Evolutionary conservation across 2,113 vertebrate species (phyloP).

Genomic region (Sorex araneus): DNA sequence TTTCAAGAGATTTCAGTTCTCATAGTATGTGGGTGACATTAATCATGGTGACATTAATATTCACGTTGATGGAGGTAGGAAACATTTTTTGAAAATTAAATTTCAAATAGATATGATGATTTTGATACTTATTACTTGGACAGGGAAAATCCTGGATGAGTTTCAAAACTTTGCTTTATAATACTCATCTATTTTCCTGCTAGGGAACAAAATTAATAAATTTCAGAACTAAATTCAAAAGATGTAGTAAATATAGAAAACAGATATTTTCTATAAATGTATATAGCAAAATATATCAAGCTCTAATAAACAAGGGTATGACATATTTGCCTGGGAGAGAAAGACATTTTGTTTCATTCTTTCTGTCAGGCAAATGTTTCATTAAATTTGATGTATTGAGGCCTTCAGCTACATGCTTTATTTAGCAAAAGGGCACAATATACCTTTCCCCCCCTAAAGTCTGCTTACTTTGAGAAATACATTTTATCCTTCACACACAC

Average conservation of each 20-base stretch:
- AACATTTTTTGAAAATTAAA: conserved; percentile 60
- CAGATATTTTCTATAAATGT: neutral
- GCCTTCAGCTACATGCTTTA: conserved; percentile 35
- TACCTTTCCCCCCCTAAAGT: neutral
- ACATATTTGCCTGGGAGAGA: conserved; percentile 5
- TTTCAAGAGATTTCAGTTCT: neutral
- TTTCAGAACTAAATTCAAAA: conserved; percentile 34
- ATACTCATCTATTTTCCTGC: conserved; percentile 44
- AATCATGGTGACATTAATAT: neutral
- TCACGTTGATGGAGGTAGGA: neutral
- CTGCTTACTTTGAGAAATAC: conserved; percentile 42
- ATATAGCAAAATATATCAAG: conserved; percentile 26
- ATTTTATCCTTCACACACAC: neutral
- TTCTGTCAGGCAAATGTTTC: neutral
- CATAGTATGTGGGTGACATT: neutral
- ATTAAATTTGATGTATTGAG: conserved; percentile 3
- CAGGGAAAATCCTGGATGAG: neutral
- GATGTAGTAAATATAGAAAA: neutral
- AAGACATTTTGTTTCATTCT: neutral
- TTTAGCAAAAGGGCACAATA: conserved; percentile 21
- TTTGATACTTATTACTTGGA: conserved; percentile 32
- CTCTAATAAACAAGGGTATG: conserved; percentile 6
- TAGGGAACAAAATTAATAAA: conserved; percentile 55
- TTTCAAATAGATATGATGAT: conserved; percentile 56
- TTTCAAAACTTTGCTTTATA: conserved; percentile 65